Conservation (phyloP, 2,888 invertebrate species). For the Leucoptera coffeella region DNA sequence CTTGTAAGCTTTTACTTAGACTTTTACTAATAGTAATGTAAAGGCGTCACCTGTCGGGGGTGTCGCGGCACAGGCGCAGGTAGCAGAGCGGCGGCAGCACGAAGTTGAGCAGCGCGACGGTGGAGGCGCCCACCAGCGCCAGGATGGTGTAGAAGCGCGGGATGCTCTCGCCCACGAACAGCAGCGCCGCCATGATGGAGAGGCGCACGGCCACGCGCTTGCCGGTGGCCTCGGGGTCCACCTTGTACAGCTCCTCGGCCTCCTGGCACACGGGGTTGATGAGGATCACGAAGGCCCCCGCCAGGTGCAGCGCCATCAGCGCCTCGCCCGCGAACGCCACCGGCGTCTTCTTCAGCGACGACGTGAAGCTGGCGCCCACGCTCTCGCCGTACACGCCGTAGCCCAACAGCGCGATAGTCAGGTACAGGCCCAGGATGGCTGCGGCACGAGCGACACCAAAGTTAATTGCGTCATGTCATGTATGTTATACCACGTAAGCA, state of each 20-base stretch:
- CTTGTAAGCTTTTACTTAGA: too few species aligned
- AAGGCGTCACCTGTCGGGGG: too few species aligned
- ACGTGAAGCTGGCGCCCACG: slow-evolving; percentile 54
- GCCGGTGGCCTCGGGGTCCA: slow-evolving; percentile 55
- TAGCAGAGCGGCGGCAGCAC: slow-evolving; percentile 64
- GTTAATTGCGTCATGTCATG: too few species aligned
- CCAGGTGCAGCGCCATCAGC: slow-evolving; percentile 58
- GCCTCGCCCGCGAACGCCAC: slow-evolving; percentile 53
- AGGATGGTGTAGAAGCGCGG: slow-evolving; percentile 66
- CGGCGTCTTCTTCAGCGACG: slow-evolving; percentile 45
- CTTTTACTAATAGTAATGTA: too few species aligned
- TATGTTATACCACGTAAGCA: too few species aligned
- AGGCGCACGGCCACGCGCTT: slow-evolving; percentile 54
- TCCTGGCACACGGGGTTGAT: slow-evolving; percentile 68
- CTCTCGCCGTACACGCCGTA: slow-evolving; percentile 59
- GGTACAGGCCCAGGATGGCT: slow-evolving; percentile 52
- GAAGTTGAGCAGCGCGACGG: slow-evolving; percentile 61
- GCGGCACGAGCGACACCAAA: slow-evolving; percentile 8
- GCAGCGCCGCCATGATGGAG: slow-evolving; percentile 48
- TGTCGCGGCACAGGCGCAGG: too few species aligned
- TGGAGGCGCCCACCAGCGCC: slow-evolving; percentile 65
- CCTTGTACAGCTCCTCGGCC: slow-evolving; percentile 57
- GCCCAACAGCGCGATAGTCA: slow-evolving; percentile 56
- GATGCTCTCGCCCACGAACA: slow-evolving; percentile 61
- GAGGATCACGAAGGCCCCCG: slow-evolving; percentile 62